These are phyloP conservation scores for Epinephelus moara DNA, from an alignment of 2,113 vertebrate genomes.

Conservation along the genomic window DNA sequence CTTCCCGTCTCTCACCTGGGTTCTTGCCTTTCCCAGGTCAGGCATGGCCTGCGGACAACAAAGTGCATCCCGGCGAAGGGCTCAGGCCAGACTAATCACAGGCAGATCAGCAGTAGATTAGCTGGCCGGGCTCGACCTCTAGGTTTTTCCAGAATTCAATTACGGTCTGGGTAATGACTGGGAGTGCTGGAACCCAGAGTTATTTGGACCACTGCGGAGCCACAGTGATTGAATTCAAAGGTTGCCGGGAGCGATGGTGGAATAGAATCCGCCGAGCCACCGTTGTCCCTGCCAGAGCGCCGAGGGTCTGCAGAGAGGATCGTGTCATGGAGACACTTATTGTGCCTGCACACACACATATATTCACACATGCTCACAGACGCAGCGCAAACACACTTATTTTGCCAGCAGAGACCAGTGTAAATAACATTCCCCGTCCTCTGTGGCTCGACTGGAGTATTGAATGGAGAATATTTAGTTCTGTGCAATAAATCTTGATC, in stretches of 20 bases:
- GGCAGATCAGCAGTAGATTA: conserved; percentile 83
- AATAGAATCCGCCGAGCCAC: conserved; percentile 64
- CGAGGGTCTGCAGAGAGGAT: conserved; percentile 51
- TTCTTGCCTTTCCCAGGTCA: conserved; percentile 67
- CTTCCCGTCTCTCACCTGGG: conserved; percentile 58
- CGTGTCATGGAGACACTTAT: conserved; percentile 46
- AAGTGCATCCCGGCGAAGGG: conserved; percentile 56
- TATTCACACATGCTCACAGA: conserved; percentile 27
- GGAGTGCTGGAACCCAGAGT: conserved; percentile 78
- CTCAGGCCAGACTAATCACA: conserved; percentile 79
- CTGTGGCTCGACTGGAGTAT: conserved; percentile 45
- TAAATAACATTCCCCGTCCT: conserved; percentile 72
- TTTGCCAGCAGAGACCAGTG: conserved; percentile 57
- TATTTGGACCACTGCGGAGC: conserved; percentile 79
- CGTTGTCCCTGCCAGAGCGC: conserved; percentile 55
- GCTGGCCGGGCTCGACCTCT: conserved; percentile 72
- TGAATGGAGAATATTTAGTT: conserved; percentile 71
- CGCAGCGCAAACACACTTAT: conserved; percentile 53
- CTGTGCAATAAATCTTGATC: conserved; percentile 77
- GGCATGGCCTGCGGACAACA: conserved; percentile 65
- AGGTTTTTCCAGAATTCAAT: conserved; percentile 82
- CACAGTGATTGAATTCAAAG: conserved; percentile 79
- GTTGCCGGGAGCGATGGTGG: conserved; percentile 70
- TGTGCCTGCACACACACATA: conserved; percentile 42
- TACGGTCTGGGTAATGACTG: conserved; percentile 79